These are phyloP conservation scores for Poeciliopsis occidentalis DNA, from an alignment of 2,113 vertebrate species.

Conservation along the genomic window DNA sequence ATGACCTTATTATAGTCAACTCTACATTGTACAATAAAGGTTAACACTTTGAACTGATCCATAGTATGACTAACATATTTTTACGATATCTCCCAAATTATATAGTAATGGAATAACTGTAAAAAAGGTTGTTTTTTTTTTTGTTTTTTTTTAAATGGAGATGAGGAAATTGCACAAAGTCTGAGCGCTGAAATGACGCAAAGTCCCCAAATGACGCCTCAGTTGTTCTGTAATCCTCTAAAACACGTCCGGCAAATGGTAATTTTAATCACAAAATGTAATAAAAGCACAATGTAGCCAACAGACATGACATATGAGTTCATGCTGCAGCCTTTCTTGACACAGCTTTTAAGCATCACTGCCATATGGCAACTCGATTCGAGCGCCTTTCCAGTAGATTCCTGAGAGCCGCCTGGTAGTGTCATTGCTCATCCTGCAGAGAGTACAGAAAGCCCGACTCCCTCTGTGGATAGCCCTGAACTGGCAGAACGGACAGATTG, in stretches of 20 bases:
- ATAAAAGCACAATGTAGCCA: conserved; percentile 52
- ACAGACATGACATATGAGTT: conserved; percentile 68
- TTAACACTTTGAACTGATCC: conserved; percentile 76
- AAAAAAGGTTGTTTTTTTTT: conserved; percentile 31
- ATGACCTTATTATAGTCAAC: conserved; percentile 76
- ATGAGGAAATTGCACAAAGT: conserved; percentile 34
- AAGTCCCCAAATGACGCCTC: conserved; percentile 19
- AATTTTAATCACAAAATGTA: conserved; percentile 51
- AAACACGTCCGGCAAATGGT: conserved; percentile 22
- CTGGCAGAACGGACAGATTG: conserved; percentile 35
- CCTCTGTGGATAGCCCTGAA: conserved; percentile 39
- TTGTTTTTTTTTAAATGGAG: conserved; percentile 31
- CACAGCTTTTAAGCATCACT: conserved; percentile 58
- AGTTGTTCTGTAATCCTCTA: conserved; percentile 27
- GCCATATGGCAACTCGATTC: conserved; percentile 79
- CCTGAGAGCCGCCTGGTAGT: conserved; percentile 76
- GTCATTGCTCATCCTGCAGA: conserved; percentile 71
- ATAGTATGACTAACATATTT: conserved; percentile 73
- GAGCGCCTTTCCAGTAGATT: conserved; percentile 74
- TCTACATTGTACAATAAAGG: conserved; percentile 71
- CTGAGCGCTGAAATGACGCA: conserved; percentile 40
- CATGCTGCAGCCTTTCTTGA: conserved; percentile 66
- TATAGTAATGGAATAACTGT: conserved; percentile 66
- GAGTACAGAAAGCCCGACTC: conserved; percentile 58
- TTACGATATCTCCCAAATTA: conserved; percentile 67